Evolutionary conservation across 2,113 vertebrate genomes (phyloP), one percentile per base, ranked within the genome.

Genomic region (Erythrolamprus reginae): DNA sequence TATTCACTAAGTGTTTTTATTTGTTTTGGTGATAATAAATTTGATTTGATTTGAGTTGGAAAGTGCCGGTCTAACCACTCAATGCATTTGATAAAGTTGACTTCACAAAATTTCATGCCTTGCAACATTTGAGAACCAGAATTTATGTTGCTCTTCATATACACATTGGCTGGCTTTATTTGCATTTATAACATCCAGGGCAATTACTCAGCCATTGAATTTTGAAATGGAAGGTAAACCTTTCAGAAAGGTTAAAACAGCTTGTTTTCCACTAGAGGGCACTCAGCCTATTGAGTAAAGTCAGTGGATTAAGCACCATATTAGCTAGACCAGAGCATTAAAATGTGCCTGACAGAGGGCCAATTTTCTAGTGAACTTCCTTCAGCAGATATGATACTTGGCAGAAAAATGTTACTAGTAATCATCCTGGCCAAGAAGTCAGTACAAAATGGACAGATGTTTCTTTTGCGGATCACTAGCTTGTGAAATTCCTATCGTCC

Each of bases 221-320:
- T 47, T 12, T 13, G 82, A 15, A 84, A 50, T 15, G 58, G 4
- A 45, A 5, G 10, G 5, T 8, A 12, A 0, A 87, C 42, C 10
- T 50, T 90, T 65, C 5, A 4, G 48, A 3, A 3, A 24, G 2
- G 50, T 26, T 17, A 33, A 52, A 52, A 50, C 9, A 61, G 6
- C 45, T 90, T 91, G 5, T 50, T 91, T 93, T 89, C 95, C 96
- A 93, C 95, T 93, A 96, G 96, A 85, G 94, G 95, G 95, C 91
- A 94, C 93, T 86, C 90, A 88, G 23, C 91, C 70, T 94, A 89
- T 95, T 93, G 82, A 13, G 92, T 28, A 85, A 77, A 10, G 15
- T 1, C 51, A 38, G 10, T 38, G 70, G 70, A 77, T 23, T 77
- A 7, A 0, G 0, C 7, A 77, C 17, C 70, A 42, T 56, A 1